Evolutionary conservation across 2,888 invertebrate genomes (phyloP).

Genomic region (Sarcophaga subvicina): DNA sequence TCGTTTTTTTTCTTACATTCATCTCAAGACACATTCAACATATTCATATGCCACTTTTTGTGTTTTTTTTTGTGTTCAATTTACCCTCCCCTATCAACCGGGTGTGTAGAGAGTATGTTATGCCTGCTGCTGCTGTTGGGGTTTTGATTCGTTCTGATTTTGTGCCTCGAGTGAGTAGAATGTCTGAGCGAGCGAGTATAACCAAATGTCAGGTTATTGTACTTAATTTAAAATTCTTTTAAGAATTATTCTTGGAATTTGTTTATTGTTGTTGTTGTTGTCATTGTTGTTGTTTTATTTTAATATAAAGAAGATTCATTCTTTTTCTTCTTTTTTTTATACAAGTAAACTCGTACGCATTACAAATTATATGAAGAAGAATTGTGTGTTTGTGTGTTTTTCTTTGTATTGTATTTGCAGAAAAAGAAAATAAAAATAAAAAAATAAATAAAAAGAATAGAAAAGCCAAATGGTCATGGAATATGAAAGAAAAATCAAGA

Average conservation of each 20-base stretch:
- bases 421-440: constrained; percentile 1
- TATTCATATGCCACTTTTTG: background rate
- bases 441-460: constrained; percentile 11
- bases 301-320: background rate
- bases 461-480: background rate
- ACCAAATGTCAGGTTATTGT: constrained; percentile 58
- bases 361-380: background rate
- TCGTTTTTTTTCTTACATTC: too few relatives aligned
- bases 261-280: constrained; percentile 33
- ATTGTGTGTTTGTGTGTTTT: background rate
- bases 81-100: background rate
- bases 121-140: constrained; percentile 21
- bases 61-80: background rate
- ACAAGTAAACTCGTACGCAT: constrained; percentile 1
- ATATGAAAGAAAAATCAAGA: background rate
- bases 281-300: constrained; percentile 2
- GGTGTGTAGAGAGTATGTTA: too few relatives aligned
- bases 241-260: constrained; percentile 55
- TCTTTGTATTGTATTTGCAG: constrained; percentile 12
- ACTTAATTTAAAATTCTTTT: constrained; percentile 64
- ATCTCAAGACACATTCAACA: background rate
- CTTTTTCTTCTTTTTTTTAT: constrained; percentile 5
- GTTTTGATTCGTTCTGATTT: background rate
- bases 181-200: background rate
- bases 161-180: constrained; percentile 23